Conservation (phyloP, 2,113 vertebrate species). For the Symphodus melops region DNA sequence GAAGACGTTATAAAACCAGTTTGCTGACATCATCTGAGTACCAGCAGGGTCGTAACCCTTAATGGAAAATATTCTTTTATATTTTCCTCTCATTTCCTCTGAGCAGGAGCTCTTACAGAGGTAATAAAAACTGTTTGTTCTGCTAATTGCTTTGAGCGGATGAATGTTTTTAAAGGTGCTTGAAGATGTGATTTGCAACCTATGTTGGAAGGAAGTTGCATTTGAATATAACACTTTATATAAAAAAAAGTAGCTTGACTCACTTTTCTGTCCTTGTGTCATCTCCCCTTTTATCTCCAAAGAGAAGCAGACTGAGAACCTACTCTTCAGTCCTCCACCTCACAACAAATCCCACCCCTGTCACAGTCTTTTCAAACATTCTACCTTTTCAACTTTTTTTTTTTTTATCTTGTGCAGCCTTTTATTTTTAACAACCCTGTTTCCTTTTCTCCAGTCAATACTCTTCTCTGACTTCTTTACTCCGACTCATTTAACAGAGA, state of each 20-base stretch:
- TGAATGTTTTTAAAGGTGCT: slow-evolving; percentile 73
- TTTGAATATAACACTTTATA: slow-evolving; percentile 83
- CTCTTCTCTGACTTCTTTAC: slow-evolving; percentile 15
- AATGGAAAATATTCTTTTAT: slow-evolving; percentile 59
- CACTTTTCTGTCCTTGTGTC: background rate
- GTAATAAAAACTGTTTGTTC: slow-evolving; percentile 81
- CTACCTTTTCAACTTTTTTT: background rate
- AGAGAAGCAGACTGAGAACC: background rate
- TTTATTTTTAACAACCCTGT: slow-evolving; percentile 22
- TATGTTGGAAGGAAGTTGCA: slow-evolving; percentile 83
- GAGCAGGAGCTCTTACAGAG: slow-evolving; percentile 72
- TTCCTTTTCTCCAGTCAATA: slow-evolving; percentile 18
- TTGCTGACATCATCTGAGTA: slow-evolving; percentile 49
- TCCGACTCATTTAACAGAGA: too few species aligned
- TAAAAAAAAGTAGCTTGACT: slow-evolving; percentile 73
- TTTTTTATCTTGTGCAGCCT: slow-evolving; percentile 2
- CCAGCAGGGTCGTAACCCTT: slow-evolving; percentile 28
- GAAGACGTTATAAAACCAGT: slow-evolving; percentile 33
- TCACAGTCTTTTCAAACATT: background rate
- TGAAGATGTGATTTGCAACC: slow-evolving; percentile 86
- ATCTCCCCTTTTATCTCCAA: slow-evolving; percentile 24
- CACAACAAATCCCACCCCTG: background rate
- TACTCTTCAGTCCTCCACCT: background rate
- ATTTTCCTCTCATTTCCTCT: slow-evolving; percentile 60
- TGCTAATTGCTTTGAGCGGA: slow-evolving; percentile 84